These are phyloP conservation scores for Noctua janthina DNA, from an alignment of 2,888 invertebrate genomes.

Conservation along the genomic window DNA sequence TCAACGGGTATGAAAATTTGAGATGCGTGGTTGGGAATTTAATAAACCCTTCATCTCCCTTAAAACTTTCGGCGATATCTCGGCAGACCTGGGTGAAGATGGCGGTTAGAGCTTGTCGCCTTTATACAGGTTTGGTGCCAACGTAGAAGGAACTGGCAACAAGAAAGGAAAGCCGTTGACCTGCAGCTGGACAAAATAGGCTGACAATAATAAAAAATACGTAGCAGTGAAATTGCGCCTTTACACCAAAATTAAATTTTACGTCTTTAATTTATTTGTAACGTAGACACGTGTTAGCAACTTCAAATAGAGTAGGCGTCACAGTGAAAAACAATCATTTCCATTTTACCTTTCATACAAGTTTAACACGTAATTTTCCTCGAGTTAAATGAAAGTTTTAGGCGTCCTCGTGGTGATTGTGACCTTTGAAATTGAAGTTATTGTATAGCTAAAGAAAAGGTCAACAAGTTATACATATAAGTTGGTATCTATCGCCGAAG, in stretches of 20 bases:
- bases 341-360: neutral
- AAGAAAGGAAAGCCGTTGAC: neutral
- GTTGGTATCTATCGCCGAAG: neutral
- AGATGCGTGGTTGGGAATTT: neutral
- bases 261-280: neutral
- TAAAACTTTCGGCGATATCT: neutral
- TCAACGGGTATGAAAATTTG: neutral
- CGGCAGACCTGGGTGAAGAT: neutral
- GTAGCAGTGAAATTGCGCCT: neutral
- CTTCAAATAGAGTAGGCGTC: constrained; percentile 11
- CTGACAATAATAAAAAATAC: neutral
- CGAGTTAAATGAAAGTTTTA: neutral
- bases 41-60: neutral
- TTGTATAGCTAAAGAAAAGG: constrained; percentile 26
- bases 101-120: neutral
- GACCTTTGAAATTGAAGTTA: constrained; percentile 21
- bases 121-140: neutral
- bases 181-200: neutral
- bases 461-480: constrained; percentile 16
- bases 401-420: neutral
- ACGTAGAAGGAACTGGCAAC: neutral
- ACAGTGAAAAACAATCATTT: constrained; percentile 20
- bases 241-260: constrained; percentile 13
- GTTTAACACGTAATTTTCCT: neutral
- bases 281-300: constrained; percentile 3